Evolutionary conservation across 2,888 invertebrate species (phyloP).

Genomic region (Sympetrum striolatum): DNA sequence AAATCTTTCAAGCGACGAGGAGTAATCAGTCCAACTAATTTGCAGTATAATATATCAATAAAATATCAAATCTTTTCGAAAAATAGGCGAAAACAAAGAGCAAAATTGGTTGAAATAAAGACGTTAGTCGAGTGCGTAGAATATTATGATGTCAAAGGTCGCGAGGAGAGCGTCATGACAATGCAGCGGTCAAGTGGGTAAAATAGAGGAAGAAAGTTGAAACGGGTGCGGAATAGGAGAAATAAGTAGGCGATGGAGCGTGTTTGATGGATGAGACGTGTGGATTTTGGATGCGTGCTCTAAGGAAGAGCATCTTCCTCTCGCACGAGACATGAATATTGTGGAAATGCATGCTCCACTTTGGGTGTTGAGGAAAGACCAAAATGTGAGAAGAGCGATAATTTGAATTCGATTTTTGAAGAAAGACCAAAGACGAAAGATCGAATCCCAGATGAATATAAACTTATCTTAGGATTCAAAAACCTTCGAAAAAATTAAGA

Average conservation of each 20-base stretch:
- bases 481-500: too few species aligned
- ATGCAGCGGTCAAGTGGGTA: background rate
- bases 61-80: background rate
- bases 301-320: background rate
- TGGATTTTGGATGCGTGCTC: background rate
- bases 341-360: background rate
- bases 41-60: background rate
- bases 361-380: background rate
- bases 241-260: background rate
- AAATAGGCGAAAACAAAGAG: background rate
- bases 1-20: too few species aligned
- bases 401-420: background rate
- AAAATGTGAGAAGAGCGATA: background rate
- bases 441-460: too few species aligned
- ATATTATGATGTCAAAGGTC: background rate
- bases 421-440: background rate
- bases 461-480: too few species aligned
- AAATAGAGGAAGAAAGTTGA: background rate
- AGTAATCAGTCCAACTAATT: background rate
- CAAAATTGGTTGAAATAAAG: background rate
- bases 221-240: background rate
- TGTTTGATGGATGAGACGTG: background rate
- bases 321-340: background rate
- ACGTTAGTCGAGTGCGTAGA: background rate
- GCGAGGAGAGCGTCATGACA: background rate